Evolutionary conservation across 2,113 vertebrate genomes (phyloP), one percentile per base, ranked within the genome.

Genomic region (Trichomycterus rosablanca): DNA sequence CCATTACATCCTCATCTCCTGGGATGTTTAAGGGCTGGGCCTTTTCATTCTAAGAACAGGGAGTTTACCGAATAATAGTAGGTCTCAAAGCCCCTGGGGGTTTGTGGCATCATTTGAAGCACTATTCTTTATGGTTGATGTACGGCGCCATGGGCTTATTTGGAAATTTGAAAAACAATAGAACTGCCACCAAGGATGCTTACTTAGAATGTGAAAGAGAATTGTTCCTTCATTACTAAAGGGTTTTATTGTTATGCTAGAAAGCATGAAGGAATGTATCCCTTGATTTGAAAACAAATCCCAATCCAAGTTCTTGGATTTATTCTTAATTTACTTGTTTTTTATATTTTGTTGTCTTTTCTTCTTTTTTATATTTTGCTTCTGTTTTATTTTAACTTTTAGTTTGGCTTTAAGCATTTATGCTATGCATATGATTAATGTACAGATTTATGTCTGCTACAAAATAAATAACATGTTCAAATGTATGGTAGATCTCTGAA

Each of bases 1-100:
- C 67, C 55, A 63, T 70, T 63, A 63, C 72, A 64, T 63, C 60
- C 59, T 55, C 43, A 62, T 70, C 72, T 74, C 63, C 55, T 45
- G 63, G 64, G 63, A 70, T 51, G 44, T 54, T 70, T 65, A 37
- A 63, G 67, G 49, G 44, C 48, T 43, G 52, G 43, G 59, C 22
- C 59, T 63, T 64, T 74, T 48, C 67, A 63, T 46, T 67, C 63
- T 28, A 49, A 63, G 50, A 61, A 63, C 34, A 2, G 44, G 51
- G 63, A 55, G 63, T 59, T 63, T 51, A 63, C 23, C 15, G 45
- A 55, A 59, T 70, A 46, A 54, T 74, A 64, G 68, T 55, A 64
- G 63, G 59, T 74, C 60, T 66, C 48, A 8, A 7, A 28, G 43
- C 56, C 58, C 42, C 42, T 26, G 26, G 32, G 62, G 59, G 43